Base-by-base conservation (phyloP, 1,140 invertebrate genomes). In the Leptopilina clavipes region DNA sequence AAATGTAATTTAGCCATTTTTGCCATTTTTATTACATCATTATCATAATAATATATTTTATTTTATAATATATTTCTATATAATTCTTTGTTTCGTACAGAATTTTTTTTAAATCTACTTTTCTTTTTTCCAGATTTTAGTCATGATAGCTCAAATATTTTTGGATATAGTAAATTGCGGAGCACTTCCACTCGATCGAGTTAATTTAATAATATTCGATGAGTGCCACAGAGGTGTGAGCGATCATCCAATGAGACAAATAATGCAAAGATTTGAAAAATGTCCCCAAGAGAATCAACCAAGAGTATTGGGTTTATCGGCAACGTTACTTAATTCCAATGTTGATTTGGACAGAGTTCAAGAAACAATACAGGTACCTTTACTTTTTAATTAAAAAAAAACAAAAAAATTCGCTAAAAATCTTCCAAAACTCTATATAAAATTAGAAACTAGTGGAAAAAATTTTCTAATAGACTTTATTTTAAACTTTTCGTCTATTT, bases 191-290 rank as follows among this genome's bases (percentile, higher is more conserved):
- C 85, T 93, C 43, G 80, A 85, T 19, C 82, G 86, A 76, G 91
- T 98, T 17, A 97, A 95, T 90, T 89, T 99, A 19, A 84, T 98
- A 0, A 94, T 99, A 48, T 94, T 99, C 83, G 97, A 99, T 87
- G 97, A 99, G 86, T 98, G 97, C 85, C 97, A 99, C 87, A 93
- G 94, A 84, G 96, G 94, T 14, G 94, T 94, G 0, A 92, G 93
- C 14, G 90, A 94, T 75, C 95, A 97, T 89, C 94, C 95, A 0
- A 97, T 95, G 93, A 88, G 93, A 52, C 85, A 92, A 76, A 91
- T 96, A 1, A 95, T 96, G 93, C 91, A 92, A 72, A 83, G 88
- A 6, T 94, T 95, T 83, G 87, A 93, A 77, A 9, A 70, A 17
- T 84, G 76, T 18, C 84, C 87, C 0, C 2, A 73, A 9, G 10